Percentiles rank a stretch among this genome's conserved stretches.
Conservation (phyloP, 2,888 invertebrate genomes). For the Tipula lateralis region DNA sequence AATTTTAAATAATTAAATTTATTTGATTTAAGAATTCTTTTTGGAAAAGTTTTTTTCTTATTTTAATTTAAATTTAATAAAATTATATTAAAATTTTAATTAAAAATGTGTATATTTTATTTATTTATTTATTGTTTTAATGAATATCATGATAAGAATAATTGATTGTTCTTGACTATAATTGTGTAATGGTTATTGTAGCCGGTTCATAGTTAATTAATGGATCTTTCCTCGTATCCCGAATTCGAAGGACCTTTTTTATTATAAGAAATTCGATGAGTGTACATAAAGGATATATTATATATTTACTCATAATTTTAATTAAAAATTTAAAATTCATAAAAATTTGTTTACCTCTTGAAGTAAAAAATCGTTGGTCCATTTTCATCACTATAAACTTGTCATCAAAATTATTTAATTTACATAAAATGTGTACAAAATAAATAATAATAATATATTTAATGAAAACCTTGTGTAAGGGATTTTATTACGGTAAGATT, state of each 20-base stretch:
- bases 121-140: background rate
- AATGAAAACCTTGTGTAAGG: background rate
- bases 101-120: background rate
- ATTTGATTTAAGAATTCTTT: background rate
- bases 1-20: constrained; percentile 19
- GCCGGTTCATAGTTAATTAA: background rate
- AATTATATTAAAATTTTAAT: constrained; percentile 5
- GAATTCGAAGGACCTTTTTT: background rate
- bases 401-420: constrained; percentile 19
- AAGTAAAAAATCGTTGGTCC: background rate
- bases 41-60: background rate
- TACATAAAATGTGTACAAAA: background rate
- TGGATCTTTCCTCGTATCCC: background rate
- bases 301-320: constrained; percentile 15
- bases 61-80: constrained; percentile 5
- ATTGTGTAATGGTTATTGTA: background rate
- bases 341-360: background rate
- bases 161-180: background rate
- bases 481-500: constrained; percentile 5
- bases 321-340: background rate
- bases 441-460: background rate
- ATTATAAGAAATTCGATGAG: background rate
- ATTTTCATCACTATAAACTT: constrained; percentile 11
- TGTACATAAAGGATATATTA: background rate
- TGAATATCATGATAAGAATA: background rate